These are phyloP conservation scores for Eptatretus burgeri DNA, from an alignment of 2,113 vertebrate genomes.

Conservation along the genomic window DNA sequence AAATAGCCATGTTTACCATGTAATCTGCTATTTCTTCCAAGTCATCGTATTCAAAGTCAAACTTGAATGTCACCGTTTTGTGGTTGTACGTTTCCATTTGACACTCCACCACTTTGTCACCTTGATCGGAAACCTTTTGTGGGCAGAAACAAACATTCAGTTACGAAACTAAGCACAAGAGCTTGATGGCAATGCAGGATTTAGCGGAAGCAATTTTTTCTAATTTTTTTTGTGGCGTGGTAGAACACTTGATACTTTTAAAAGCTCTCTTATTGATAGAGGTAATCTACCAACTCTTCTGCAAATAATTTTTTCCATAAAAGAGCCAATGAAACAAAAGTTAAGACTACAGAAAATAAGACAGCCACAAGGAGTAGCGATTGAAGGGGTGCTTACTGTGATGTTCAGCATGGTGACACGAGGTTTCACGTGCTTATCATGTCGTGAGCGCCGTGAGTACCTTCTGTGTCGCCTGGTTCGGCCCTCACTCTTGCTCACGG, in stretches of 20 bases:
- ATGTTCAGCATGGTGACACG: slow-evolving; percentile 75
- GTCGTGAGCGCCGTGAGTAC: slow-evolving; percentile 53
- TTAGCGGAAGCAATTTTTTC: not conserved
- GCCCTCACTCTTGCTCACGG: too few relatives aligned
- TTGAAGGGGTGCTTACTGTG: slow-evolving; percentile 13
- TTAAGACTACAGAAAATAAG: not conserved
- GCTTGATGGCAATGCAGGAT: too few relatives aligned
- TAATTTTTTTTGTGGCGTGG: not conserved
- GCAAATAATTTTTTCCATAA: slow-evolving; percentile 8
- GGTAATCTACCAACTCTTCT: not conserved
- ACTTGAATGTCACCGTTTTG: slow-evolving; percentile 98
- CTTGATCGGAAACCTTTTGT: slow-evolving; percentile 54
- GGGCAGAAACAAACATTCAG: not conserved
- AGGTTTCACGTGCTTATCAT: slow-evolving; percentile 60
- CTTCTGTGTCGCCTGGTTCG: slow-evolving; percentile 10
- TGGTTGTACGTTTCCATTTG: slow-evolving; percentile 95
- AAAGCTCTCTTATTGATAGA: not conserved
- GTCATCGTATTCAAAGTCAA: slow-evolving; percentile 79
- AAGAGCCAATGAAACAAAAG: not conserved
- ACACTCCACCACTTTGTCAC: slow-evolving; percentile 97
- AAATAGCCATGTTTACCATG: slow-evolving; percentile 30
- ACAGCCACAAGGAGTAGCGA: not conserved
- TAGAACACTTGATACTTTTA: not conserved
- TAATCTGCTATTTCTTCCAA: slow-evolving; percentile 86
- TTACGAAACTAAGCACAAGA: too few relatives aligned